Evolutionary conservation across 2,797 vertebrate genomes (phyloP).

Genomic region (Capromys pilorides): DNA sequence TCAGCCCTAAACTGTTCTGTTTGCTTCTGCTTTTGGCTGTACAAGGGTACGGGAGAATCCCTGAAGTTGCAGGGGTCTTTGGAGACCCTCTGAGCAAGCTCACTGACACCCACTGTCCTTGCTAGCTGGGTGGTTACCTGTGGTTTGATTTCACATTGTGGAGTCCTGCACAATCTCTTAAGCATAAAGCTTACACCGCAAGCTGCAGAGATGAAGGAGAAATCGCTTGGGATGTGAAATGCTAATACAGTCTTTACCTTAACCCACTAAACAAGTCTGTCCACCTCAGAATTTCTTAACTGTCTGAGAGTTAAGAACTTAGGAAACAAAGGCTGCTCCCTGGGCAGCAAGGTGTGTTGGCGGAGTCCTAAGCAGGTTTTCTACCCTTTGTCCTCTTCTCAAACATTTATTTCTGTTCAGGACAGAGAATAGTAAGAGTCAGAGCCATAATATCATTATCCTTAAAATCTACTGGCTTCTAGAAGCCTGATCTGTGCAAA

Average conservation of each 20-base stretch:
- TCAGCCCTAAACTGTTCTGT: not conserved
- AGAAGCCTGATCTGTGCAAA: not conserved
- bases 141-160: not conserved
- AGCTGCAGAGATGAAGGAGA: slow-evolving; percentile 24
- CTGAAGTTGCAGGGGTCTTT: not conserved
- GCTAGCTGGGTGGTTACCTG: not conserved
- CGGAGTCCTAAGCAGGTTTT: not conserved
- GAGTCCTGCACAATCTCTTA: not conserved
- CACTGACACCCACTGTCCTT: not conserved
- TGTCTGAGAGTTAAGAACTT: slow-evolving; percentile 40
- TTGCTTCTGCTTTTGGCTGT: not conserved
- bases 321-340: not conserved
- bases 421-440: not conserved
- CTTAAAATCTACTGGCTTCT: not conserved
- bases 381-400: not conserved
- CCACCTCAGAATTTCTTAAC: slow-evolving; percentile 54
- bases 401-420: not conserved
- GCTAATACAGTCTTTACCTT: slow-evolving; percentile 22
- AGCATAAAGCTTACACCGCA: not conserved
- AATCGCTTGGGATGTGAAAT: not conserved
- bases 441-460: not conserved
- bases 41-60: not conserved
- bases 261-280: slow-evolving; percentile 49
- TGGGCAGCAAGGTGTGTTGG: not conserved
- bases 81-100: not conserved